A percentile compares a stretch with the other conserved stretches of the same genome.
Conservation (phyloP, 2,888 invertebrate species). For the Ormyrus rosae region DNA sequence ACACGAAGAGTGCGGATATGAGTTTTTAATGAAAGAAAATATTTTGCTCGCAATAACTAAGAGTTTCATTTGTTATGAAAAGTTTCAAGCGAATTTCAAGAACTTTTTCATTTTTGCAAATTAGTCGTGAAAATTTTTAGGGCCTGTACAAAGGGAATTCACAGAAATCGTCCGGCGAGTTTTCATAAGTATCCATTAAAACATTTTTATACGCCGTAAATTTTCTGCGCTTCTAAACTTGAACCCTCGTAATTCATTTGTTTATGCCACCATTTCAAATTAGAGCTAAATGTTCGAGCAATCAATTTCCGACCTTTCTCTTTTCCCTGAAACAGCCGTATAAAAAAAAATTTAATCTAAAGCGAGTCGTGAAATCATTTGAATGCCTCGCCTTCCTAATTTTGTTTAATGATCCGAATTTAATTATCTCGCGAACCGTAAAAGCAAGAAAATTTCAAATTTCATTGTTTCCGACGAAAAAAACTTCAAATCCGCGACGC, state of each 20-base stretch:
- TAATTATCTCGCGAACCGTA: neutral
- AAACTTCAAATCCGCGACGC: neutral
- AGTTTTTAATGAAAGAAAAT: too few species aligned
- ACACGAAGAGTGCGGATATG: too few species aligned
- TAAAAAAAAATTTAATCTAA: neutral
- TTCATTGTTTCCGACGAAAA: neutral
- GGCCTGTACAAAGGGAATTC: conserved; percentile 26
- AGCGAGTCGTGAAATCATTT: neutral
- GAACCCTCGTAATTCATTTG: conserved; percentile 40
- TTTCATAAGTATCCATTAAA: conserved; percentile 47
- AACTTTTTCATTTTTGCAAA: conserved; percentile 41
- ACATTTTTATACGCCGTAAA: conserved; percentile 46
- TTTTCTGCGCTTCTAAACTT: conserved; percentile 38
- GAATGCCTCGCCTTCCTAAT: neutral
- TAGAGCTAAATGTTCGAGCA: conserved; percentile 29
- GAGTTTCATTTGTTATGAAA: neutral
- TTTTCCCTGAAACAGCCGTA: neutral
- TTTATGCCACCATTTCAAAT: conserved; percentile 42
- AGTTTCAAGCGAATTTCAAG: neutral
- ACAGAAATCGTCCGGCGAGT: conserved; percentile 19
- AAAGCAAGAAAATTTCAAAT: neutral
- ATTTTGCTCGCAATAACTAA: neutral
- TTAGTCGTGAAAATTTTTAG: conserved; percentile 44
- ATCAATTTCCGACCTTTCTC: conserved; percentile 4
- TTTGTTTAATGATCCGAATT: neutral